Base-by-base conservation (phyloP, 2,888 invertebrate genomes). In the Euzetes globulus region DNA sequence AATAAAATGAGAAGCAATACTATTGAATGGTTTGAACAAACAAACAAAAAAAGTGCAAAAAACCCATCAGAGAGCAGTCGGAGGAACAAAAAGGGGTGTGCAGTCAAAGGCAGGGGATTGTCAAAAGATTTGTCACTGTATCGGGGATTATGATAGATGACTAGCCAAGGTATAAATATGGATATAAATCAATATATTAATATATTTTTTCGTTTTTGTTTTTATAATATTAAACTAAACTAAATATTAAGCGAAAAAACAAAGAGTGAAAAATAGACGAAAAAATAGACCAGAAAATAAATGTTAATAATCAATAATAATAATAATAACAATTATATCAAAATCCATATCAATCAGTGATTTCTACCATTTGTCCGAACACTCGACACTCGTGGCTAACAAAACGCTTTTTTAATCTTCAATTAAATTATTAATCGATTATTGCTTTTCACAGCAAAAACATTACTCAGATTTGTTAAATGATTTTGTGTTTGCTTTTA, bases 261-360 rank as follows among this genome's bases (percentile, higher is more conserved):
- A 15, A 58, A 58, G 58, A 58, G 27, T 55, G 22, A 55, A 55
- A 55, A 37, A 63, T 9, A 29, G 63, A n/a, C 63, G 33, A 41
- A 41, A 33, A 68, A 45, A 41, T 41, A 41, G 68, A 68, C 68
- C 68, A 68, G 68, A 68, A 68, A 68, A 68, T 68, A 41, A 63
- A 63, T 63, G 37, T 19, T 22, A 68, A 68, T 68, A 63, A 29
- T 63, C 15, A 68, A 41, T 41, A 68, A 41, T 41, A 41, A 41
- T 41, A 41, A 41, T 41, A 68, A 68, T 45, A 41, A 68, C 65
- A 65, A 45, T 68, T 63, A 63, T 63, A 41, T 41, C 33, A 29
- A 68, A 68, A 68, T 68, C 29, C 68, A 68, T 41, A 41, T 41
- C 68, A 68, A 68, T 29, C 22, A 27, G 33, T 19, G 19, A 63